Conservation (phyloP, 2,113 vertebrate species). For the Syngnathus floridae region DNA sequence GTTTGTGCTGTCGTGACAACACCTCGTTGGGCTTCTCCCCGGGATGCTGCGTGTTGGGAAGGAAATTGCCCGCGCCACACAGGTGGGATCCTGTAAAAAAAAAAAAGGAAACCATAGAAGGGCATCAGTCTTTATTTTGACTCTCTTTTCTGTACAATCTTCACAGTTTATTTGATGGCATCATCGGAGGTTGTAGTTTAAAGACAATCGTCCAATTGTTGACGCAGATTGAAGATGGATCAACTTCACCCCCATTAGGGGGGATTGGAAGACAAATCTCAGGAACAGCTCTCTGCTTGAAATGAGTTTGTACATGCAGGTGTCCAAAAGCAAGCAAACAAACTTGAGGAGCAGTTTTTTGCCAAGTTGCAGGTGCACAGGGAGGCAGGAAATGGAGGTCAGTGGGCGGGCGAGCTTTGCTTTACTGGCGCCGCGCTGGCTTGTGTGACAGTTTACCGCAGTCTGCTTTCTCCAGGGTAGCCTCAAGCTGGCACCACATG, state of each 20-base stretch:
- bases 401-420: slow-evolving; percentile 48
- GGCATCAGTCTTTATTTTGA: background rate
- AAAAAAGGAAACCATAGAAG: slow-evolving; percentile 20
- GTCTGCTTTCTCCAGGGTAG: slow-evolving; percentile 37
- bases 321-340: slow-evolving; percentile 8
- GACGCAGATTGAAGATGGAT: background rate
- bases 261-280: background rate
- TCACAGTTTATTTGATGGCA: background rate
- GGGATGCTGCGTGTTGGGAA: slow-evolving; percentile 27
- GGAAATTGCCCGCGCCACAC: slow-evolving; percentile 36
- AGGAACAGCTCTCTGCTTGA: no score
- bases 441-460: slow-evolving; percentile 47
- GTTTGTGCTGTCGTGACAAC: slow-evolving; percentile 57
- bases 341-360: slow-evolving; percentile 12
- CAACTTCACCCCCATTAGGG: background rate
- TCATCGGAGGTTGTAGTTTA: background rate
- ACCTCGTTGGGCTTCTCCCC: slow-evolving; percentile 43
- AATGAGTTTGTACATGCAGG: slow-evolving; percentile 1
- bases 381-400: slow-evolving; percentile 40
- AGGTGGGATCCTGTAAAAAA: slow-evolving; percentile 34
- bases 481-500: slow-evolving; percentile 40
- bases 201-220: background rate
- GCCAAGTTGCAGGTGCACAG: slow-evolving; percentile 32
- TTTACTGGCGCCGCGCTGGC: slow-evolving; percentile 48
- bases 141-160: background rate